Evolutionary conservation across 1,140 invertebrate species (phyloP).

Genomic region (Ditylenchus dipsaci): DNA sequence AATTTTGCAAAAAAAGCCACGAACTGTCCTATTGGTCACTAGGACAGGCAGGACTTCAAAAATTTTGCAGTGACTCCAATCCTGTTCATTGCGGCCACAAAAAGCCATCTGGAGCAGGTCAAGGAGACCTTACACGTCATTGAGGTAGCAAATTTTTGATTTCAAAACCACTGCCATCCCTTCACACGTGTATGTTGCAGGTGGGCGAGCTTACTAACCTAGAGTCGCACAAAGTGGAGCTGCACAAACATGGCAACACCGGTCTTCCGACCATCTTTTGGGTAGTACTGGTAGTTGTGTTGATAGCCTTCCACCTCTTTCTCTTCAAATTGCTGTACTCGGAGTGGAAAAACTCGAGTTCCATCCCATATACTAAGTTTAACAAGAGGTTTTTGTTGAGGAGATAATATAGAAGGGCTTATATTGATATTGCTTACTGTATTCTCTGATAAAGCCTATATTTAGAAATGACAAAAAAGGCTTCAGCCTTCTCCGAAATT

Average conservation of each 20-base stretch:
- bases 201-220: constrained; percentile 72
- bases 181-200: no score
- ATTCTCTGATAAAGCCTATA: no score
- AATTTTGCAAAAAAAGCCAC: no score
- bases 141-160: constrained; percentile 72
- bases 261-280: constrained; percentile 86
- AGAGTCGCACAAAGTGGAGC: constrained; percentile 81
- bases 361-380: constrained; percentile 34
- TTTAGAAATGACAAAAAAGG: no score
- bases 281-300: constrained; percentile 80
- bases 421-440: no score
- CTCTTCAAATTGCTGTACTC: constrained; percentile 77
- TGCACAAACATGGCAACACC: constrained; percentile 84
- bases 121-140: constrained; percentile 84
- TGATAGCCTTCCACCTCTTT: constrained; percentile 88
- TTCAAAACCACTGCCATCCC: neutral
- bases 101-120: constrained; percentile 82
- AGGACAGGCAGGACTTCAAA: no score
- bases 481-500: no score
- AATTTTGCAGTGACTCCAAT: constrained; percentile 74
- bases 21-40: no score
- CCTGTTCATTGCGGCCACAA: constrained; percentile 83
- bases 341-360: constrained; percentile 26
- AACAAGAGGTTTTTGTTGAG: constrained; percentile 21
- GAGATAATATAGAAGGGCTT: neutral